Base-by-base conservation (phyloP, 2,888 invertebrate species). In the Melanostoma mellinum region DNA sequence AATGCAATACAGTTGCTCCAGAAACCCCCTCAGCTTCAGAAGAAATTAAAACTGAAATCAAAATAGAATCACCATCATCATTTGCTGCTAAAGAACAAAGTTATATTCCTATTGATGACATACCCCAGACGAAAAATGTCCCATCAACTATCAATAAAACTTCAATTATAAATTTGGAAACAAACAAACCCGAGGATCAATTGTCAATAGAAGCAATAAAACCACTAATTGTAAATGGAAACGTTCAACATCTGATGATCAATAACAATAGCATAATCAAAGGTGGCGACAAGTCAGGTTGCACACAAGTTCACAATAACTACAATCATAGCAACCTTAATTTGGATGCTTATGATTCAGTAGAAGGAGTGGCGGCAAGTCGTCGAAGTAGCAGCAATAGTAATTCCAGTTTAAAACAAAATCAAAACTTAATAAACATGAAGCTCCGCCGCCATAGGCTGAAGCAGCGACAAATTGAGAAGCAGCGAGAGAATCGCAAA, bases 341-440 rank as follows among this genome's bases (percentile, higher is more conserved):
- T 46, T 33, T 58, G 0, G 75, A 52, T 53, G 40, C 48, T 4
- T 55, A 50, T 6, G 55, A 53, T 32, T 50, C 20, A 20, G 20
- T 10, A 82, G 86, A 71, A 85, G 86, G 6, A 8, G 44, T 67
- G 0, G 67, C 75, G 1, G 68, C 58, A 40, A 85, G 86, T 58
- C 86, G 86, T 6, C 87, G 86, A 5, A 87, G 86, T 50, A 88
- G 87, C 48, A 87, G 81, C 60, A 86, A 86, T 42, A 87, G 88
- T 52, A 86, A 86, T 72, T 87, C 87, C 1, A 88, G 86, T 74
- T 86, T 87, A 9, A 86, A 87, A 38, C 82, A 86, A 69, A 86
- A 86, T 40, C 86, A 87, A 60, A 80, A 87, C 33, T 87, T 86
- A 6, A 87, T 88, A 1, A 88, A 87, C 52, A 77, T 86, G 52